Evolutionary conservation across 2,113 vertebrate genomes (phyloP).

Genomic region (Mus spicilegus): DNA sequence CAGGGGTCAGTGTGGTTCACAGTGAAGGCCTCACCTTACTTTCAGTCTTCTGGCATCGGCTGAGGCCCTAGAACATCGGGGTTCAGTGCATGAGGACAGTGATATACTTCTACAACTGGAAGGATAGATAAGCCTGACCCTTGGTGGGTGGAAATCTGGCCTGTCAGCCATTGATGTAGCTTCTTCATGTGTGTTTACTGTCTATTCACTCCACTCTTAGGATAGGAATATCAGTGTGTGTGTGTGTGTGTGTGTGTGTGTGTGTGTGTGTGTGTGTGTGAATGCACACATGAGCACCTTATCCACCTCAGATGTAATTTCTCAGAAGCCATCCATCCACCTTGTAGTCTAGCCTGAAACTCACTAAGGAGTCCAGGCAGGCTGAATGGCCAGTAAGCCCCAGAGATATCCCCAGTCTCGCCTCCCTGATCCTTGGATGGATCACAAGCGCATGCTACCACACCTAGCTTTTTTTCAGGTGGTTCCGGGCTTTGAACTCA

Average conservation of each 20-base stretch:
- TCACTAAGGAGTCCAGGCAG: background rate
- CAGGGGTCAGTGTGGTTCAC: background rate
- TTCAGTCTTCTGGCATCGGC: background rate
- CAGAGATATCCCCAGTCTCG: background rate
- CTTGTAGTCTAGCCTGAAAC: background rate
- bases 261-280: background rate
- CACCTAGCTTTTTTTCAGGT: background rate
- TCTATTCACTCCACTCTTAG: background rate
- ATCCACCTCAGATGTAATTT: too few relatives aligned
- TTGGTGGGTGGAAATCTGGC: background rate
- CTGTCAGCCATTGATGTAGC: background rate
- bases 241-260: background rate
- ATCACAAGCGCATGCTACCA: background rate
- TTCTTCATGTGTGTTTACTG: background rate
- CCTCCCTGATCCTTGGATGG: background rate
- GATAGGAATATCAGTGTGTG: too few relatives aligned
- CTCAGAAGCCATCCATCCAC: background rate
- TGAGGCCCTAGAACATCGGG: background rate
- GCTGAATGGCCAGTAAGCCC: background rate
- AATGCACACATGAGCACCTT: background rate
- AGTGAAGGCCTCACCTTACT: background rate
- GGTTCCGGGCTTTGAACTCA: background rate
- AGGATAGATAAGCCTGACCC: too few relatives aligned
- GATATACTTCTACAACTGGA: fast-evolving
- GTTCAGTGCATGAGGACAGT: background rate